These are phyloP conservation scores for Mamestra brassicae DNA, from an alignment of 2,888 invertebrate species.

Conservation along the genomic window DNA sequence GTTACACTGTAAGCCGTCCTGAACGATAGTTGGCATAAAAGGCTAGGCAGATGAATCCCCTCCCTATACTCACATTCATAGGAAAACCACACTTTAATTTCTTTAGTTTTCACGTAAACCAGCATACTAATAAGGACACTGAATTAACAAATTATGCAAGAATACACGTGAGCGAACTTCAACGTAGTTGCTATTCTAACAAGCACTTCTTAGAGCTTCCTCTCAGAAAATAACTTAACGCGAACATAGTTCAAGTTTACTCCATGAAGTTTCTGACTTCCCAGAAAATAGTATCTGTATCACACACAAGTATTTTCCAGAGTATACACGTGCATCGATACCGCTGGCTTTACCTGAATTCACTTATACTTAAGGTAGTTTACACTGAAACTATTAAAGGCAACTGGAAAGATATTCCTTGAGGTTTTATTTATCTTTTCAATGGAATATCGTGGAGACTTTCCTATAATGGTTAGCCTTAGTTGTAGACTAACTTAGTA, in stretches of 20 bases:
- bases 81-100: background rate
- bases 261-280: background rate
- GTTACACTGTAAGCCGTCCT: background rate
- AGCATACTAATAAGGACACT: background rate
- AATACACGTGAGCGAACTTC: constrained; percentile 1
- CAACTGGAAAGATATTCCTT: constrained; percentile 6
- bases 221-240: constrained; percentile 1
- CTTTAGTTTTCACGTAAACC: background rate
- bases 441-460: background rate
- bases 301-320: background rate
- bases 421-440: constrained; percentile 6
- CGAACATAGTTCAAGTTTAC: constrained; percentile 10
- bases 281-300: background rate
- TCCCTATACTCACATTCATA: background rate
- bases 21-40: background rate
- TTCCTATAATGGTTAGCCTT: background rate
- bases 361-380: background rate
- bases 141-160: background rate
- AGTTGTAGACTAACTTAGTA: background rate
- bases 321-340: background rate
- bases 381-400: background rate
- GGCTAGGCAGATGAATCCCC: background rate
- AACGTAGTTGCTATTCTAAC: background rate
- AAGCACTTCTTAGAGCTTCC: constrained; percentile 1
- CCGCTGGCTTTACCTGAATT: background rate